Conservation (phyloP, 2,113 vertebrate genomes). For the Scomber japonicus region DNA sequence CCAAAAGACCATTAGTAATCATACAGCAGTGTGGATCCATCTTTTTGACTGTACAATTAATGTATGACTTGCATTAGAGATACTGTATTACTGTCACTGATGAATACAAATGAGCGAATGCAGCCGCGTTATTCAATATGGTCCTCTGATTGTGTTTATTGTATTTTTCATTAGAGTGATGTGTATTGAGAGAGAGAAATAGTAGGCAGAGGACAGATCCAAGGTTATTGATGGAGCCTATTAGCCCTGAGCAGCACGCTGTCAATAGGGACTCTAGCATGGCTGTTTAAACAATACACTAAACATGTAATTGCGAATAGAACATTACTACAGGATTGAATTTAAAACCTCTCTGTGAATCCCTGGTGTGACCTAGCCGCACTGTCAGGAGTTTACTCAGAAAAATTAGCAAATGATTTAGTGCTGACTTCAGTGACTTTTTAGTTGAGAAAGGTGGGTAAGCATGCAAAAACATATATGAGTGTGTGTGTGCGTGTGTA, state of each 20-base stretch:
- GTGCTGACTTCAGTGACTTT: conserved; percentile 58
- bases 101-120: conserved; percentile 77
- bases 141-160: conserved; percentile 79
- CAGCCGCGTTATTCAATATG: conserved; percentile 72
- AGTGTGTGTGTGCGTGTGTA: conserved; percentile 6
- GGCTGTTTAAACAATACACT: conserved; percentile 79
- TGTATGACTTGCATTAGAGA: conserved; percentile 72
- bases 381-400: conserved; percentile 63
- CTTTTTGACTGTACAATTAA: conserved; percentile 61
- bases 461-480: conserved; percentile 36
- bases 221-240: conserved; percentile 85
- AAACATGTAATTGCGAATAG: conserved; percentile 77
- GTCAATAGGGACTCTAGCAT: conserved; percentile 76
- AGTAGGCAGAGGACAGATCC: conserved; percentile 76
- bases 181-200: conserved; percentile 72
- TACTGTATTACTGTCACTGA: conserved; percentile 77
- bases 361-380: conserved; percentile 59
- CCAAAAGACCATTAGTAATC: conserved; percentile 2
- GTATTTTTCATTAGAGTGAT: conserved; percentile 83
- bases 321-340: conserved; percentile 67
- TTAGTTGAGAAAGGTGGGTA: conserved; percentile 36
- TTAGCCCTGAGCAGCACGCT: conserved; percentile 74
- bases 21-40: conserved; percentile 43
- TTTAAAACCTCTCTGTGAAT: conserved; percentile 60
- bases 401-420: conserved; percentile 72